These are phyloP conservation scores for Hydrozoanthus tunicans DNA, from an alignment of 64 coral and sea anemone species.

Conservation along the genomic window DNA sequence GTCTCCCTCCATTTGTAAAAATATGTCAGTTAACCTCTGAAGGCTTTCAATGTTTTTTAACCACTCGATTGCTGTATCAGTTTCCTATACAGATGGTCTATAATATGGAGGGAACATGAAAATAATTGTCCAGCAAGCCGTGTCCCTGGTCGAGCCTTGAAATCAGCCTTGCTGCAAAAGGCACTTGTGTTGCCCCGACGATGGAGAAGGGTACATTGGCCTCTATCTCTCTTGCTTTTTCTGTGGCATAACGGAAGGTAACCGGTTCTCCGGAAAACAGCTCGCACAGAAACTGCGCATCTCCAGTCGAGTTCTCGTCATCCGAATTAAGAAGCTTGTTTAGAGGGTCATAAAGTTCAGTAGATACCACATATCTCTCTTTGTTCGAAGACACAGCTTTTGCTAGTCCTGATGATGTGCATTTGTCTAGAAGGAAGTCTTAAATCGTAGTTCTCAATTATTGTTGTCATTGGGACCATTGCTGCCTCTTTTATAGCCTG, in stretches of 20 bases:
- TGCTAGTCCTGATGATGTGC: constrained; percentile 54
- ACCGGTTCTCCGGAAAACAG: constrained; percentile 62
- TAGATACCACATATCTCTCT: constrained; percentile 48
- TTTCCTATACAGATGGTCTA: too few species aligned
- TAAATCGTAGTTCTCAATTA: constrained; percentile 18
- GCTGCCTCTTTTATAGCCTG: constrained; percentile 49
- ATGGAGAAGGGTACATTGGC: background rate
- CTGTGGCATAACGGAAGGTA: constrained; percentile 53
- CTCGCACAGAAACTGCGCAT: constrained; percentile 55
- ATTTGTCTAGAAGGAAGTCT: constrained; percentile 52
- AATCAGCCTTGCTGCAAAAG: background rate
- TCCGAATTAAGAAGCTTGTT: constrained; percentile 69
- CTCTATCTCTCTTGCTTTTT: constrained; percentile 43
- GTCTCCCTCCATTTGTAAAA: too few species aligned
- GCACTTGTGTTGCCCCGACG: background rate
- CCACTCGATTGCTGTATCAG: too few species aligned
- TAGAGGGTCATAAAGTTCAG: constrained; percentile 56
- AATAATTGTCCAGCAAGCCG: too few species aligned
- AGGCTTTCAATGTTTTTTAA: too few species aligned
- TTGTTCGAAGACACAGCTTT: constrained; percentile 45
- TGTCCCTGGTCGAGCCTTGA: too few species aligned
- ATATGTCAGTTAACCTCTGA: too few species aligned
- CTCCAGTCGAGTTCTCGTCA: constrained; percentile 59
- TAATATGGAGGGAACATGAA: too few species aligned
- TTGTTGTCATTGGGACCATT: background rate